A percentile compares a stretch with the other conserved stretches of the same genome.
These are phyloP conservation scores for Nasonia longicornis DNA, from an alignment of 1,140 invertebrate genomes.

Conservation along the genomic window DNA sequence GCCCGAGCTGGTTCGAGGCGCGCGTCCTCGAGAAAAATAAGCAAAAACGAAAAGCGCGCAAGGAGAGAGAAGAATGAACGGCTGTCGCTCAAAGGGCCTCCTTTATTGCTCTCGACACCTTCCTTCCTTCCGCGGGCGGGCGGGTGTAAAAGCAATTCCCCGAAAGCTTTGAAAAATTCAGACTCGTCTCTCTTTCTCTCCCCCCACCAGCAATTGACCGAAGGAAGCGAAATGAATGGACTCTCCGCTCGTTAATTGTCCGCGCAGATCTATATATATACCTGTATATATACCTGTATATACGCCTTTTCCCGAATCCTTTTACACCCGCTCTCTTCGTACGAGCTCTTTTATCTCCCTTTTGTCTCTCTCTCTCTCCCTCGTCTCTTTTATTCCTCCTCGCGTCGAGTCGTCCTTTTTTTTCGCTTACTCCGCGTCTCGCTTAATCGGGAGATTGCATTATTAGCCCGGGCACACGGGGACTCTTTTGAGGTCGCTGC, in stretches of 20 bases:
- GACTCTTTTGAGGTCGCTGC: conserved; percentile 38
- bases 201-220: background rate
- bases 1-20: too few relatives aligned
- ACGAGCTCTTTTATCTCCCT: conserved; percentile 30
- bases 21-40: background rate
- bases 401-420: background rate
- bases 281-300: background rate
- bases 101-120: conserved; percentile 44
- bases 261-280: background rate
- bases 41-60: conserved; percentile 5
- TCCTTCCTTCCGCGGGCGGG: conserved; percentile 43
- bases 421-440: conserved; percentile 23
- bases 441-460: conserved; percentile 48
- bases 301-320: conserved; percentile 1
- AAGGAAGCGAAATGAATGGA: conserved; percentile 1
- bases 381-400: background rate
- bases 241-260: conserved; percentile 42
- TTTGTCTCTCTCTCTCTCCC: conserved; percentile 18
- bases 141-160: conserved; percentile 43
- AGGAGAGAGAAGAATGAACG: conserved; percentile 35
- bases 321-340: background rate
- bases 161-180: conserved; percentile 48
- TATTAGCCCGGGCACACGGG: conserved; percentile 38
- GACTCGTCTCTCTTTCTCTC: background rate
- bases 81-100: conserved; percentile 28